phyloP scores from a whole-genome alignment of 2,113 vertebrate species.

The Bufo bufo region DNA sequence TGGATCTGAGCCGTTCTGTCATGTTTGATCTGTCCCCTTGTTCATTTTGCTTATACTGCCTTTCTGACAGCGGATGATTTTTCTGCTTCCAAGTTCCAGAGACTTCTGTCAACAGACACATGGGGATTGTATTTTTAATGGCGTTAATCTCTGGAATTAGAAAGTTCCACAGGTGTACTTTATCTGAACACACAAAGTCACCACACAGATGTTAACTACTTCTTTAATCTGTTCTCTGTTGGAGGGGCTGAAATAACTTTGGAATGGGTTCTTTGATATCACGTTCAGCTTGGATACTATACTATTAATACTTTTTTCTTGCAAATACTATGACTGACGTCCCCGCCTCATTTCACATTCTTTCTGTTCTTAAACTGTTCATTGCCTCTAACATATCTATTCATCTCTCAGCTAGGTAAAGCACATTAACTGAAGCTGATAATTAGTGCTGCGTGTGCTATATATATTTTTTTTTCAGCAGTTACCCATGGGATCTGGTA shows the following conservation, averaged over 20 bases:
- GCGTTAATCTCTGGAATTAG: conserved; percentile 64
- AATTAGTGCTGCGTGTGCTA: conserved; percentile 60
- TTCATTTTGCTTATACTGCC: conserved; percentile 62
- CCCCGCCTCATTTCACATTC: conserved; percentile 10
- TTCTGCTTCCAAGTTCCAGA: conserved; percentile 62
- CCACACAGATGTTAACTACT: conserved; percentile 58
- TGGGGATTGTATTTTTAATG: conserved; percentile 60
- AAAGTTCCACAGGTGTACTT: conserved; percentile 58
- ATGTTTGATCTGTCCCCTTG: conserved; percentile 51
- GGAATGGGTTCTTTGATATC: conserved; percentile 33
- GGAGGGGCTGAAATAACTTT: conserved; percentile 25
- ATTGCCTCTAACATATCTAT: conserved; percentile 62
- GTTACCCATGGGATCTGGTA: conserved; percentile 50
- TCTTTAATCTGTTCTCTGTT: conserved; percentile 60
- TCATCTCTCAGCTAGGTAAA: conserved; percentile 62
- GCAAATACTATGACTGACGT: background rate
- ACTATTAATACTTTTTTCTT: conserved; percentile 17
- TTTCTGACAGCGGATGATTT: conserved; percentile 62
- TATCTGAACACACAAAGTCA: conserved; percentile 55
- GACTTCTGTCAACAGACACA: conserved; percentile 63
- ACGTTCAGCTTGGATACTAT: background rate
- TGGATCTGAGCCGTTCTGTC: conserved; percentile 57
- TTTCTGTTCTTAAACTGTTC: conserved; percentile 31
- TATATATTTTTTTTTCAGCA: conserved; percentile 62
- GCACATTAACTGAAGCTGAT: conserved; percentile 60